phyloP scores from a whole-genome alignment of 2,888 invertebrate genomes.

The Gymnocheta viridis region DNA sequence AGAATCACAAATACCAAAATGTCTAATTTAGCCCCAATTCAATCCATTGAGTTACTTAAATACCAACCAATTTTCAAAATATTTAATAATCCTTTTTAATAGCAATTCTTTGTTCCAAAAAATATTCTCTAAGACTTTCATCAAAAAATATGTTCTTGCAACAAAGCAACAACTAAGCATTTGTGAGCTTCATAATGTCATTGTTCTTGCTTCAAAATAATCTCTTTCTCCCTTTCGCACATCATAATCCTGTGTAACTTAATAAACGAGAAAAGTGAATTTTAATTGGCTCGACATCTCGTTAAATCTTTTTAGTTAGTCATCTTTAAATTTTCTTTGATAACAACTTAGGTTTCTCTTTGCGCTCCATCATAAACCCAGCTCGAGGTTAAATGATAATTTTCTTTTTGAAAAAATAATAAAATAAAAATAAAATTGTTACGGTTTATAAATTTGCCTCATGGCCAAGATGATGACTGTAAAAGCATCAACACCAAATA shows the following conservation, averaged over 20 bases:
- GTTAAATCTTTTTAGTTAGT: constrained; percentile 49
- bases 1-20: no score
- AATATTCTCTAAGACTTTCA: no score
- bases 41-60: no score
- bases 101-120: no score
- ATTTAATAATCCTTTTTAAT: no score
- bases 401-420: no score
- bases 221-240: neutral
- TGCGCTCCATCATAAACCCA: neutral
- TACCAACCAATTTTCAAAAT: no score
- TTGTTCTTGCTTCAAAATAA: no score
- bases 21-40: no score
- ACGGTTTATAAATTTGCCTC: constrained; percentile 55
- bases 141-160: no score
- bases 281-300: constrained; percentile 63
- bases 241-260: neutral
- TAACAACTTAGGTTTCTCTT: neutral
- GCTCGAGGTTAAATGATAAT: constrained; percentile 45
- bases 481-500: constrained; percentile 41
- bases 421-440: constrained; percentile 12
- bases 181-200: no score
- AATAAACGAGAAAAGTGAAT: constrained; percentile 8
- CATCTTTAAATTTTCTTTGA: constrained; percentile 7
- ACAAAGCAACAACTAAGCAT: no score
- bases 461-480: constrained; percentile 10